Evolutionary conservation across 53 echinoderm and acorn worm genomes (phyloP).

Genomic region (Antedon mediterranea): DNA sequence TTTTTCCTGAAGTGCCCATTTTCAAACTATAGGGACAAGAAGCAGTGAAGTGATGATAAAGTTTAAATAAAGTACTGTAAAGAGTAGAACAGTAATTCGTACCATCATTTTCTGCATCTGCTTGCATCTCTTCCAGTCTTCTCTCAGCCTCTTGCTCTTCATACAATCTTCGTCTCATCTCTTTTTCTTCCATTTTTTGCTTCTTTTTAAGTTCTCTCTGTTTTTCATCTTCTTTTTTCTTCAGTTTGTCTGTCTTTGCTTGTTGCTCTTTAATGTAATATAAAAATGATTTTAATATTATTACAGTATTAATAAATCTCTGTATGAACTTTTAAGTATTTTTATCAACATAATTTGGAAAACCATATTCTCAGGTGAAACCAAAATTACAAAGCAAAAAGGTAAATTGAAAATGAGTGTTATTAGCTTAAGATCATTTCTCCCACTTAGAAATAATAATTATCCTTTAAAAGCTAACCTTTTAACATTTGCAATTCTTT

Average conservation of each 20-base stretch:
- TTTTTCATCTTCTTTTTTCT: conserved; percentile 24
- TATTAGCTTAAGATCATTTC: neutral
- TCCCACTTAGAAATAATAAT: too few relatives aligned
- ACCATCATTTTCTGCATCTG: neutral
- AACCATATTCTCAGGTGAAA: too few relatives aligned
- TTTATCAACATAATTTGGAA: too few relatives aligned
- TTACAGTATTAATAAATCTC: too few relatives aligned
- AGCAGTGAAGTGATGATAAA: too few relatives aligned
- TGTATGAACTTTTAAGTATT: too few relatives aligned
- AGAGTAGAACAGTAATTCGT: too few relatives aligned
- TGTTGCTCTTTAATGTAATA: conserved; percentile 9
- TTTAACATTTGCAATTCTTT: conserved; percentile 41
- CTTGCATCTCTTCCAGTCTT: conserved; percentile 5
- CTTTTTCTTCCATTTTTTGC: conserved; percentile 61
- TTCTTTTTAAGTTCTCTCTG: conserved; percentile 48
- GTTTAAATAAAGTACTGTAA: neutral
- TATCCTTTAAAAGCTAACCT: conserved; percentile 9
- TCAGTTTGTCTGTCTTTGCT: conserved; percentile 23
- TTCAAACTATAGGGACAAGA: too few relatives aligned
- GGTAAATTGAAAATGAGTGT: too few relatives aligned
- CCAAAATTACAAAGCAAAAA: too few relatives aligned
- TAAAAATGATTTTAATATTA: too few relatives aligned
- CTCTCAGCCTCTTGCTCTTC: conserved; percentile 54
- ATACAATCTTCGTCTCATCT: conserved; percentile 45
- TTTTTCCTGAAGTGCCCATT: too few relatives aligned